Conservation (phyloP, 2,113 vertebrate genomes). For the Eurypyga helias region DNA sequence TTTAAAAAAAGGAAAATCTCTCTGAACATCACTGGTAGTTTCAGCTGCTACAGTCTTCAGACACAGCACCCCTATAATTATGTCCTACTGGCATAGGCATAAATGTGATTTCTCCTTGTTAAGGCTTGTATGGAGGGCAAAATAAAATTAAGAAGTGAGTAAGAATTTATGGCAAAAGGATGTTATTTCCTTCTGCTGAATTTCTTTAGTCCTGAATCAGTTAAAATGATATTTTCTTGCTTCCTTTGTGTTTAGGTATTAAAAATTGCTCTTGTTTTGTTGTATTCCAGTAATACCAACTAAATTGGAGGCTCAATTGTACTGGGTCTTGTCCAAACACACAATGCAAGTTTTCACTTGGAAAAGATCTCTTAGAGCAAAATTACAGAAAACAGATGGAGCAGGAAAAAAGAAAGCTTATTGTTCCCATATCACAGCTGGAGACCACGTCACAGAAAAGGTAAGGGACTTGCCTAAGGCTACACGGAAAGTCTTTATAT, state of each 20-base stretch:
- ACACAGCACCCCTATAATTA: neutral
- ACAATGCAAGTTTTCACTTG: neutral
- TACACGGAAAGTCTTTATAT: neutral
- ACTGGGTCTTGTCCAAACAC: conserved; percentile 1
- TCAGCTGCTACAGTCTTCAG: neutral
- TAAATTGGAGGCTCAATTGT: neutral
- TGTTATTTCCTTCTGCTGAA: neutral
- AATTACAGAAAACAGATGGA: neutral
- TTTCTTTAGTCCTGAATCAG: neutral
- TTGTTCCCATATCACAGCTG: neutral
- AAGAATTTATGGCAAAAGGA: conserved; percentile 12
- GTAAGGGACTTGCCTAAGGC: neutral
- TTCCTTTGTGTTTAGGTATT: neutral
- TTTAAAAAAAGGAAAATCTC: neutral
- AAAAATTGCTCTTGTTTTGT: neutral
- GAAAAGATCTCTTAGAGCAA: neutral
- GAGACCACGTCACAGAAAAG: neutral
- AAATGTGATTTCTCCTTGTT: conserved; percentile 1
- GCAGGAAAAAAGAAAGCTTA: neutral
- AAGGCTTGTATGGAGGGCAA: neutral
- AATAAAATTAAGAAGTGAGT: conserved; percentile 43
- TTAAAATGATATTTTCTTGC: conserved; percentile 19
- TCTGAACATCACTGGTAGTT: neutral
- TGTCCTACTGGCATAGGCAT: neutral
- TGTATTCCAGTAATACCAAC: neutral